These are phyloP conservation scores for Ichneumoninae sp. DNA, from an alignment of 2,888 invertebrate genomes.

Conservation along the genomic window DNA sequence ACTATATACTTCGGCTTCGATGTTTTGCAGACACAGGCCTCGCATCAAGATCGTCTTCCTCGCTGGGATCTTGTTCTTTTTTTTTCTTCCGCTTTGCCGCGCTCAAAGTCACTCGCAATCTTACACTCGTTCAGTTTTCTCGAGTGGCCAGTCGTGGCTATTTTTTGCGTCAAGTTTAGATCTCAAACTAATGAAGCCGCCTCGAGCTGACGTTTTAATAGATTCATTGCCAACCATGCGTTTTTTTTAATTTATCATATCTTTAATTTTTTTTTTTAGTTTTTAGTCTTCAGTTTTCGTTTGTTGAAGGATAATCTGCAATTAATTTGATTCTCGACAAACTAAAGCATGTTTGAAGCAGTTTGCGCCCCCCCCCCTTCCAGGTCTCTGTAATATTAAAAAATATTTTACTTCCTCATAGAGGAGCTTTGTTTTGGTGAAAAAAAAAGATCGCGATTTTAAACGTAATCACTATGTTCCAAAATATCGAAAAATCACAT, in stretches of 20 bases:
- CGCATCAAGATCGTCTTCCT: constrained; percentile 45
- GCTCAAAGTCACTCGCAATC: constrained; percentile 50
- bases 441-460: too few relatives aligned
- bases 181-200: constrained; percentile 33
- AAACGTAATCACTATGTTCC: too few relatives aligned
- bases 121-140: constrained; percentile 52
- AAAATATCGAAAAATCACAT: too few relatives aligned
- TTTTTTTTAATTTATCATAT: neutral
- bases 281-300: neutral
- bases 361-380: neutral
- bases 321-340: neutral
- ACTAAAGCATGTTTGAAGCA: neutral
- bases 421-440: too few relatives aligned
- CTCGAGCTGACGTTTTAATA: neutral
- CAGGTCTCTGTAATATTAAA: too few relatives aligned
- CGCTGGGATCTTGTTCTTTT: constrained; percentile 25
- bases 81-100: constrained; percentile 49
- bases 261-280: neutral
- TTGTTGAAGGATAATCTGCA: neutral
- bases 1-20: constrained; percentile 37
- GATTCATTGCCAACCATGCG: neutral
- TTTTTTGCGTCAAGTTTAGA: constrained; percentile 51
- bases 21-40: constrained; percentile 58
- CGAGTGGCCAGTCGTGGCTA: constrained; percentile 65
- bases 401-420: too few relatives aligned